These are phyloP conservation scores for Drosophila pegasa DNA, from an alignment of 2,888 invertebrate genomes.

Conservation along the genomic window DNA sequence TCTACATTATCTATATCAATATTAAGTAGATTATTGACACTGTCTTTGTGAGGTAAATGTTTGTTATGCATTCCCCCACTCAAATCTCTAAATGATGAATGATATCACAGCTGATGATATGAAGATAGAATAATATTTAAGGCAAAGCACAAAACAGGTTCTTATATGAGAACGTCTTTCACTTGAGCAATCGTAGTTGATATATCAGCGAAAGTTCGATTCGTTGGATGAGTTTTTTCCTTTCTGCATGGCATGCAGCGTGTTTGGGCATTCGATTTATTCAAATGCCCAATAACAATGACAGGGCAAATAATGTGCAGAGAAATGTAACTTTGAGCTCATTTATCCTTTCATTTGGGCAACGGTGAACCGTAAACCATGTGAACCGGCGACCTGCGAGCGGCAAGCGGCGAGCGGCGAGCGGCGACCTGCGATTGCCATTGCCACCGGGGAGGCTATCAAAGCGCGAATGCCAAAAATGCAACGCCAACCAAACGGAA, in stretches of 20 bases:
- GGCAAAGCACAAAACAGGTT: too few species aligned
- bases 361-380: slow-evolving; percentile 2
- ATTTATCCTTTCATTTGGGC: slow-evolving; percentile 11
- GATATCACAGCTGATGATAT: too few species aligned
- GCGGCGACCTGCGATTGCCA: slow-evolving; percentile 16
- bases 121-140: too few species aligned
- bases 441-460: slow-evolving; percentile 44
- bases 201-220: background rate
- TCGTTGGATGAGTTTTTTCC: too few species aligned
- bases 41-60: too few species aligned
- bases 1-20: too few species aligned
- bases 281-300: slow-evolving; percentile 25
- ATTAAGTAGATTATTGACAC: too few species aligned
- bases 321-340: slow-evolving; percentile 30
- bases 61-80: too few species aligned
- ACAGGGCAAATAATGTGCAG: slow-evolving; percentile 51
- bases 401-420: slow-evolving; percentile 1
- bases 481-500: slow-evolving; percentile 68
- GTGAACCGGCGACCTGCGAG: slow-evolving; percentile 12
- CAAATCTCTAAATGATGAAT: too few species aligned
- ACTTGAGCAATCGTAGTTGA: background rate
- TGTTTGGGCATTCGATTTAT: slow-evolving; percentile 22
- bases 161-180: too few species aligned
- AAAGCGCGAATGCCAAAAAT: slow-evolving; percentile 75
- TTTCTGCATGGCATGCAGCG: slow-evolving; percentile 12